Conservation (phyloP, 23 tunicate species). For the Trididemnum nubilum region DNA sequence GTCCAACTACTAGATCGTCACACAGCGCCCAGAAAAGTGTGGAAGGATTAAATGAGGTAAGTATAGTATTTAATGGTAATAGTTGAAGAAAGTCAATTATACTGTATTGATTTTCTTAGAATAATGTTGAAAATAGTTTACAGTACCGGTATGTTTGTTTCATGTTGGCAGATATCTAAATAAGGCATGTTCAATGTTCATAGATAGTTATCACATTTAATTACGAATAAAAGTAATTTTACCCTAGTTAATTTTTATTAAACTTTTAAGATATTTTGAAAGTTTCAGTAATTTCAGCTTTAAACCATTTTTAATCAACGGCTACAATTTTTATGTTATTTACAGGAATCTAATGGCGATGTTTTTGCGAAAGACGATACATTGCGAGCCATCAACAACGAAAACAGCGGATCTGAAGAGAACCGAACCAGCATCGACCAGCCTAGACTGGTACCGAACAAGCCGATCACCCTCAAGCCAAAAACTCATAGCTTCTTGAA, state of each 20-base stretch:
- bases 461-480: not conserved
- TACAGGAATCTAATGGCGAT: slow-evolving; percentile 26
- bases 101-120: too few species aligned
- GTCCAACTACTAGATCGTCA: slow-evolving; percentile 24
- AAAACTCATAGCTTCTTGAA: slow-evolving; percentile 66
- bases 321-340: not conserved
- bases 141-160: not conserved
- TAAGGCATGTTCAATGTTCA: too few species aligned
- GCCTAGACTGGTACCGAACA: not conserved
- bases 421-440: not conserved
- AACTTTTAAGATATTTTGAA: too few species aligned
- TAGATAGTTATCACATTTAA: too few species aligned
- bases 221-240: too few species aligned
- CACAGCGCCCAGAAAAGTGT: not conserved
- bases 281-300: too few species aligned
- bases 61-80: too few species aligned
- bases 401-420: slow-evolving; percentile 2
- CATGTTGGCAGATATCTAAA: too few species aligned
- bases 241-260: too few species aligned
- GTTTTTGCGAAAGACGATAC: slow-evolving; percentile 11
- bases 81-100: not conserved
- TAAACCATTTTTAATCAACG: too few species aligned
- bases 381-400: not conserved
- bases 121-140: not conserved
- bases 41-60: slow-evolving; percentile 22